These are phyloP conservation scores for Okamejei kenojei DNA, from an alignment of 2,797 vertebrate genomes.

Conservation along the genomic window DNA sequence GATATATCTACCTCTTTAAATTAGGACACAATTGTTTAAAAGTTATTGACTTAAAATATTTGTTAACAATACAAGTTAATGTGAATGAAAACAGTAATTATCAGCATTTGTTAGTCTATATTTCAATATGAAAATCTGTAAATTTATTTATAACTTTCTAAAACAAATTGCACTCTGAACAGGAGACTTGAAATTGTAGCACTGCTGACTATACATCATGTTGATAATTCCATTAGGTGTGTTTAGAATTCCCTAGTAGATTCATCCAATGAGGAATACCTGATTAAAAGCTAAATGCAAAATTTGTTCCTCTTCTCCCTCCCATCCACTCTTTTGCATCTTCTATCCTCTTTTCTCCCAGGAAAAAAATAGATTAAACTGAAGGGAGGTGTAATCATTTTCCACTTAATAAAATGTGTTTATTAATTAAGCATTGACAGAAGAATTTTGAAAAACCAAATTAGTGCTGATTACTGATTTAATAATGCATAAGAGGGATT, in stretches of 20 bases:
- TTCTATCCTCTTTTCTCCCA: not conserved
- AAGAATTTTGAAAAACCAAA: not conserved
- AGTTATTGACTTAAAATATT: constrained; percentile 33
- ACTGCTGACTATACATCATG: not conserved
- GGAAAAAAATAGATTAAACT: not conserved
- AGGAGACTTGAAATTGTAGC: constrained; percentile 24
- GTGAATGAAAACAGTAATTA: constrained; percentile 32
- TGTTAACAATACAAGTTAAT: constrained; percentile 18
- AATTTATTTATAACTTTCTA: constrained; percentile 29
- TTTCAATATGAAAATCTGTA: constrained; percentile 33
- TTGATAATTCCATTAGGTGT: not conserved
- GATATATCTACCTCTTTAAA: constrained; percentile 35
- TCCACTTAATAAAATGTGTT: not conserved
- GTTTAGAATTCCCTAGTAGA: not conserved
- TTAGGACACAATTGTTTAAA: constrained; percentile 34
- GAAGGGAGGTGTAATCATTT: no score
- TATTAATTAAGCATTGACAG: not conserved
- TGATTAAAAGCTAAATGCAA: not conserved
- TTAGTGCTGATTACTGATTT: not conserved
- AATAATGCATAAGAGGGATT: not conserved
- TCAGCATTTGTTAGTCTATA: constrained; percentile 30
- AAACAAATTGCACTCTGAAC: constrained; percentile 30
- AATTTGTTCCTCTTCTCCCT: not conserved
- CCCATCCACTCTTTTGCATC: not conserved
- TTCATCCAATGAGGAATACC: constrained; percentile 1